Evolutionary conservation across 2,797 vertebrate genomes (phyloP).

Genomic region (Hippopotamyrus pictus): DNA sequence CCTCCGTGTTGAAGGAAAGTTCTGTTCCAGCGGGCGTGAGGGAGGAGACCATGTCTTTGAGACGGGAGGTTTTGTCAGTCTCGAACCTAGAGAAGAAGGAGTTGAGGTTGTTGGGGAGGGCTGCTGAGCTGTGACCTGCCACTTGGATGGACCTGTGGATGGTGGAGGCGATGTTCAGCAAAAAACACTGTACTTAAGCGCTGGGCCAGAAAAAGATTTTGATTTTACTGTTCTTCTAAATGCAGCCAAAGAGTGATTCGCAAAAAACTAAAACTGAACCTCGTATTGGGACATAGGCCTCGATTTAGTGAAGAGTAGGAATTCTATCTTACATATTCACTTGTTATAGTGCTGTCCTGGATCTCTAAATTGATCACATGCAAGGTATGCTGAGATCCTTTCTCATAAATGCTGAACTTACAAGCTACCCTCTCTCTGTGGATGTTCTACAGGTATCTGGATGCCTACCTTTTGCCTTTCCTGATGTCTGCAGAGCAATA

Average conservation of each 20-base stretch:
- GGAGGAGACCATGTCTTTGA: no score
- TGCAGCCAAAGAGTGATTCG: neutral
- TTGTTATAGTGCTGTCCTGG: neutral
- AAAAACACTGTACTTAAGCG: no score
- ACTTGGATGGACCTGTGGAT: no score
- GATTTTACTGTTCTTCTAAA: neutral
- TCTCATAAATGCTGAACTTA: neutral
- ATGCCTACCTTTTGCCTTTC: constrained; percentile 50
- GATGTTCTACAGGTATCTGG: constrained; percentile 47
- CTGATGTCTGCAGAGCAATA: constrained; percentile 48
- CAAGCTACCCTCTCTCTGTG: neutral
- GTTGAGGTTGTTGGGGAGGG: no score
- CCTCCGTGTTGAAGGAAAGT: no score
- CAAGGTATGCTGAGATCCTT: neutral
- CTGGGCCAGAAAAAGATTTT: no score
- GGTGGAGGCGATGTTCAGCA: no score
- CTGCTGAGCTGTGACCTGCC: no score
- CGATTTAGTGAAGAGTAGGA: neutral
- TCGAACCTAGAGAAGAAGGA: no score
- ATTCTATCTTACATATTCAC: neutral
- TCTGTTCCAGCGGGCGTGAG: no score
- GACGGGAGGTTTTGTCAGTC: no score
- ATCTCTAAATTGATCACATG: neutral
- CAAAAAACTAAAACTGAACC: neutral
- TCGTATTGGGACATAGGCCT: neutral